Conservation (phyloP, 92 coral and sea anemone genomes). For the Micromussa lordhowensis region DNA sequence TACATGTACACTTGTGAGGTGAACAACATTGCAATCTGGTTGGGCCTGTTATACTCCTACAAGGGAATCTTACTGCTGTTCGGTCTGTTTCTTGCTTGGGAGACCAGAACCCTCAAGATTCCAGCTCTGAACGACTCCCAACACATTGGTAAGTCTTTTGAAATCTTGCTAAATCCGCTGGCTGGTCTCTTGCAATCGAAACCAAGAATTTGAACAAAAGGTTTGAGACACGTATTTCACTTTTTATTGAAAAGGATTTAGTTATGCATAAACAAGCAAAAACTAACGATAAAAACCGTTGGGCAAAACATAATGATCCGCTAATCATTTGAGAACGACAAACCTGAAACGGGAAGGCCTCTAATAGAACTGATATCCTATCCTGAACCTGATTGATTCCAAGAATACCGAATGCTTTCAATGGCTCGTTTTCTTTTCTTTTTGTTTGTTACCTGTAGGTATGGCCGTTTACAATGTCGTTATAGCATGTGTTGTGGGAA, state of each 20-base stretch:
- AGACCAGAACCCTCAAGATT: conserved; percentile 81
- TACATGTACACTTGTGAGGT: conserved; percentile 55
- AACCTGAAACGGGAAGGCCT: background rate
- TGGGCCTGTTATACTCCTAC: conserved; percentile 66
- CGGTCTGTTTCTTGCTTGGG: conserved; percentile 89
- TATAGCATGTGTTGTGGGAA: conserved; percentile 76
- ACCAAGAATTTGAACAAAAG: too few relatives aligned
- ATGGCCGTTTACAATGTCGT: conserved; percentile 85
- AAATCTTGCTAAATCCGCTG: too few relatives aligned
- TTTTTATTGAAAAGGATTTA: too few relatives aligned
- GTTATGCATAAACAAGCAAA: too few relatives aligned
- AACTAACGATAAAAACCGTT: too few relatives aligned
- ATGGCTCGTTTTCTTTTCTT: too few relatives aligned
- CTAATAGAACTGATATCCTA: background rate
- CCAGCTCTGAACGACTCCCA: conserved; percentile 82
- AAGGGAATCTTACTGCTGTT: conserved; percentile 77
- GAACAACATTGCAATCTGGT: conserved; percentile 50
- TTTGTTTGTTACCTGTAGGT: conserved; percentile 37
- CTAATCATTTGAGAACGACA: background rate
- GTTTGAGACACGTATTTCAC: too few relatives aligned
- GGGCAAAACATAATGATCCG: background rate
- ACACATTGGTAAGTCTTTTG: conserved; percentile 61
- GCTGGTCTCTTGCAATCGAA: too few relatives aligned
- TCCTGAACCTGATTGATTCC: background rate
- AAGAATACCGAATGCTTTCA: background rate